These are phyloP conservation scores for Bergia sp. DNA, from an alignment of 92 coral and sea anemone species.

Conservation along the genomic window DNA sequence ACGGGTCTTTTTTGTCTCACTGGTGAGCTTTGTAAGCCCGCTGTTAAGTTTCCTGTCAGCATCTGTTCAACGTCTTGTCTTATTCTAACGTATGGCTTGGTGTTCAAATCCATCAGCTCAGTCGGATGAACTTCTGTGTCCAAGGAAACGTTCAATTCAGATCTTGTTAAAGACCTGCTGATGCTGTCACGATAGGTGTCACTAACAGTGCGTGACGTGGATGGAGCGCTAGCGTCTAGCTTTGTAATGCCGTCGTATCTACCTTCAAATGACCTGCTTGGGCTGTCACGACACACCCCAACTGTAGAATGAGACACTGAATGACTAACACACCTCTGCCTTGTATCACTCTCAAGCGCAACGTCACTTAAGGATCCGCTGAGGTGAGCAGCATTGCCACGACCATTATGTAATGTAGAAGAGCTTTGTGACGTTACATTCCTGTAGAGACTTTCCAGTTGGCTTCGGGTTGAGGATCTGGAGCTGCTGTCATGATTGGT, in stretches of 20 bases:
- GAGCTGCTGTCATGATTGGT: neutral
- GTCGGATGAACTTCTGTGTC: neutral
- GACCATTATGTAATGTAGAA: neutral
- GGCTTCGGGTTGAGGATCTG: neutral
- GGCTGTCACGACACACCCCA: neutral
- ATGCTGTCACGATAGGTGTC: neutral
- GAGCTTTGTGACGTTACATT: neutral
- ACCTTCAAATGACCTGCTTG: slow-evolving; percentile 4
- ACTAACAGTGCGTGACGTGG: neutral
- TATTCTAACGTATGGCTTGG: slow-evolving; percentile 35
- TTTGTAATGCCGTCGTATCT: neutral
- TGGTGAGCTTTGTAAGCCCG: slow-evolving; percentile 7
- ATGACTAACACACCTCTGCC: neutral
- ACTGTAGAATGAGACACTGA: neutral
- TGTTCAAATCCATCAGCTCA: slow-evolving; percentile 36
- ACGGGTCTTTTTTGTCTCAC: slow-evolving; percentile 29
- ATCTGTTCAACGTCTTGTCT: neutral
- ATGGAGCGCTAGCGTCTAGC: neutral
- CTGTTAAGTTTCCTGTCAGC: neutral
- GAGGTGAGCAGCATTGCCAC: neutral
- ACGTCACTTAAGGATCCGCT: neutral
- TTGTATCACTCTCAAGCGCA: neutral
- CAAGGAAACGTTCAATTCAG: neutral
- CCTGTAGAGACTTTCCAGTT: neutral
- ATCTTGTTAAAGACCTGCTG: neutral